phyloP scores from a whole-genome alignment of 2,888 invertebrate species.

The Xestia xanthographa region DNA sequence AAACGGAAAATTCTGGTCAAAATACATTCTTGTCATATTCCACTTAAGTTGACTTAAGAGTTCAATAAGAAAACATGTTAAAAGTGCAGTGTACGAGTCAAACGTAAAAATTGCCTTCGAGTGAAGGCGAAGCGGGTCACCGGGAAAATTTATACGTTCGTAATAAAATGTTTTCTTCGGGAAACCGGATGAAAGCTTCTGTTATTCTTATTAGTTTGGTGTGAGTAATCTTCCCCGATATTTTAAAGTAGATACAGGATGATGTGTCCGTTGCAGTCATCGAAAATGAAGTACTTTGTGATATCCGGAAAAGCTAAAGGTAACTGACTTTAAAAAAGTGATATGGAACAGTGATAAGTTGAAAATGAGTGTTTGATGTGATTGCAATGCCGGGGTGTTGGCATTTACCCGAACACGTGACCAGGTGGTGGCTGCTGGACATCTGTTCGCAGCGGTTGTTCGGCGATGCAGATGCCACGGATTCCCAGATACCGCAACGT shows the following conservation, averaged over 20 bases:
- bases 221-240: slow-evolving; percentile 9
- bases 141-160: slow-evolving; percentile 47
- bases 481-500: slow-evolving; percentile 88
- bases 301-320: slow-evolving; percentile 18
- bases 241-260: slow-evolving; percentile 13
- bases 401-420: slow-evolving; percentile 90
- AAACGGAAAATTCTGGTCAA: slow-evolving; percentile 14
- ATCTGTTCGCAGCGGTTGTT: slow-evolving; percentile 90
- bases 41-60: slow-evolving; percentile 15
- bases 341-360: slow-evolving; percentile 43
- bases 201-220: slow-evolving; percentile 24
- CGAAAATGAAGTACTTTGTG: slow-evolving; percentile 16
- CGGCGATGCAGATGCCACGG: slow-evolving; percentile 82
- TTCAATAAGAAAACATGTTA: slow-evolving; percentile 46
- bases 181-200: slow-evolving; percentile 10
- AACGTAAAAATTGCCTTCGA: slow-evolving; percentile 52
- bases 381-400: slow-evolving; percentile 86
- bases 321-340: slow-evolving; percentile 10
- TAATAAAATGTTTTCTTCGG: slow-evolving; percentile 50
- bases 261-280: slow-evolving; percentile 13
- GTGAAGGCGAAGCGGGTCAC: slow-evolving; percentile 40
- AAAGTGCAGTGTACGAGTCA: slow-evolving; percentile 46
- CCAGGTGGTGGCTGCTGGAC: slow-evolving; percentile 92
- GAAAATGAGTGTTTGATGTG: slow-evolving; percentile 61
- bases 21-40: slow-evolving; percentile 15